Evolutionary conservation across 2,113 vertebrate species (phyloP).

Genomic region (Echinops telfairi): DNA sequence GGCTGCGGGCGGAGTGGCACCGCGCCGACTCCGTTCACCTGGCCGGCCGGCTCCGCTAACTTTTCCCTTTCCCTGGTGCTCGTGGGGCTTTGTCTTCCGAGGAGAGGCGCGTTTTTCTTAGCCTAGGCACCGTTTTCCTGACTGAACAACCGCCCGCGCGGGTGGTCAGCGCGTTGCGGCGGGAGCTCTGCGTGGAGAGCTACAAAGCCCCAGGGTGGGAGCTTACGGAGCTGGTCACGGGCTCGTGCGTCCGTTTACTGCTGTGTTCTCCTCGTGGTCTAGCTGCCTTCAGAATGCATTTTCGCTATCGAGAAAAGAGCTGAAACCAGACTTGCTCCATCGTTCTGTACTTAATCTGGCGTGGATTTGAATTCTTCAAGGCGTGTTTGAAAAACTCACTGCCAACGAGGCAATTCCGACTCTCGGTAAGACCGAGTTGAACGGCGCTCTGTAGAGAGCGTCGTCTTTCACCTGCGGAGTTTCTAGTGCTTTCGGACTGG

Average conservation of each 20-base stretch:
- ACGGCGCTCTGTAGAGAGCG: no score
- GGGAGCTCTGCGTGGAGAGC: not conserved
- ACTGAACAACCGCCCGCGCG: not conserved
- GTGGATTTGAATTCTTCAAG: conserved; percentile 35
- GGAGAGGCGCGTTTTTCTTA: not conserved
- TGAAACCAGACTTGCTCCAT: not conserved
- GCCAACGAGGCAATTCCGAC: no score
- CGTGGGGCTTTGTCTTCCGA: not conserved
- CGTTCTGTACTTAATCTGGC: not conserved
- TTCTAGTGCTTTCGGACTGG: no score
- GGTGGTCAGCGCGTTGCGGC: not conserved
- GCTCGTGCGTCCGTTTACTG: not conserved
- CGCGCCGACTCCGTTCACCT: fast-evolving
- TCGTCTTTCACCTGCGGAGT: no score
- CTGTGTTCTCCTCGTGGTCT: not conserved
- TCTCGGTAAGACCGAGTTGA: no score
- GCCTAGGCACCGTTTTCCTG: not conserved
- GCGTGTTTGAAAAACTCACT: no score
- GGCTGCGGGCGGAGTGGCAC: not conserved
- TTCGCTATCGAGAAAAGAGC: not conserved
- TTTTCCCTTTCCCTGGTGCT: not conserved
- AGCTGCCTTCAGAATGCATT: not conserved
- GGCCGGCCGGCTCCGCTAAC: not conserved
- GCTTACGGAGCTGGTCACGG: not conserved
- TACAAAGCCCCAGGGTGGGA: not conserved